These are phyloP conservation scores for Platycheirus rosarum DNA, from an alignment of 2,888 invertebrate genomes.

Conservation along the genomic window DNA sequence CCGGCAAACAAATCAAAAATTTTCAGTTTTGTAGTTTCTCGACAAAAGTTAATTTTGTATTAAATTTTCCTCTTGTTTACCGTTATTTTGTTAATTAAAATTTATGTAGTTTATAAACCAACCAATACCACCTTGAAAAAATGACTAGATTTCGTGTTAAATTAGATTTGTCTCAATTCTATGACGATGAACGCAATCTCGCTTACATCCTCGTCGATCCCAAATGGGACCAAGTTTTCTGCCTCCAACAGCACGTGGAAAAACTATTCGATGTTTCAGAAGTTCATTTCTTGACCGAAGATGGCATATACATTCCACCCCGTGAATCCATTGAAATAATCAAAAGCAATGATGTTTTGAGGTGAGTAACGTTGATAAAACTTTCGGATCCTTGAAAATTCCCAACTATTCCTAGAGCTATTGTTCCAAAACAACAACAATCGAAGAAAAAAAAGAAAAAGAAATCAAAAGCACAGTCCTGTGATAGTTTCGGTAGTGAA, in stretches of 20 bases:
- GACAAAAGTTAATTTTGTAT: neutral
- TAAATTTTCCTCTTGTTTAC: neutral
- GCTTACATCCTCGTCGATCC: constrained; percentile 76
- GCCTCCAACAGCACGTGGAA: constrained; percentile 77
- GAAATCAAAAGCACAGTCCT: neutral
- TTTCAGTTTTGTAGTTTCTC: neutral
- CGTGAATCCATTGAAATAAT: constrained; percentile 76
- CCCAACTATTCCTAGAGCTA: constrained; percentile 12
- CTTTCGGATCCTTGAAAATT: neutral
- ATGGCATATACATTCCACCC: constrained; percentile 76
- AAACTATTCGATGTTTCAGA: constrained; percentile 75
- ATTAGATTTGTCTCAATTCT: constrained; percentile 76
- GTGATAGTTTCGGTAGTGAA: neutral
- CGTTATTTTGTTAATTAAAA: neutral
- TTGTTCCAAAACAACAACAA: constrained; percentile 8
- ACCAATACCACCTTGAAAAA: too few species aligned
- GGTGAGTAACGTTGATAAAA: constrained; percentile 40
- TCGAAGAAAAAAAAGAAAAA: constrained; percentile 21
- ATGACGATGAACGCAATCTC: constrained; percentile 75
- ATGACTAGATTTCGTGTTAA: constrained; percentile 76
- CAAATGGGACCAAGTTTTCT: constrained; percentile 75
- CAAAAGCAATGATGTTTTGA: constrained; percentile 64
- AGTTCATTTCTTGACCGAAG: constrained; percentile 75
- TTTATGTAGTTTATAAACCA: neutral
- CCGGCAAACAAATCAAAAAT: too few species aligned